Conservation (phyloP, 2,113 vertebrate species). For the Pseudorectes ferrugineus region DNA sequence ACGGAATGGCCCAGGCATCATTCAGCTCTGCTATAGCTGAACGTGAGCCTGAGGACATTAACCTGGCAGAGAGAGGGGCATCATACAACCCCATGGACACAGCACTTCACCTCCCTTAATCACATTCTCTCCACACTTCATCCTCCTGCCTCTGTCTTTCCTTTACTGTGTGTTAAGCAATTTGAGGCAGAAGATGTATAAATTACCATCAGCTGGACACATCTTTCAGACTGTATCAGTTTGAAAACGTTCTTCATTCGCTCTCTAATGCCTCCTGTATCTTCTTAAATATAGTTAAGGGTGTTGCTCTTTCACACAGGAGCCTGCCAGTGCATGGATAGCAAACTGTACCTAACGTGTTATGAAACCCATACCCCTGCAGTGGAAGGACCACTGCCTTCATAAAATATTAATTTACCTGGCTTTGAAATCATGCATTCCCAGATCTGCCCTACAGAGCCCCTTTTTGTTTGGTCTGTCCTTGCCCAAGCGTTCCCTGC, state of each 20-base stretch:
- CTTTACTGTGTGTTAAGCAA: neutral
- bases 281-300: neutral
- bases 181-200: neutral
- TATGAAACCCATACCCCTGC: neutral
- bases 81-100: neutral
- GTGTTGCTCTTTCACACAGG: neutral
- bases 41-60: neutral
- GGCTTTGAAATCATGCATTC: neutral
- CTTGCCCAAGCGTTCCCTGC: neutral
- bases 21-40: neutral
- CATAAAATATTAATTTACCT: neutral
- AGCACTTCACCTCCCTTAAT: neutral
- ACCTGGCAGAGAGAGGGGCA: neutral
- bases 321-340: neutral
- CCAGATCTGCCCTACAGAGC: neutral
- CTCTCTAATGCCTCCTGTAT: neutral
- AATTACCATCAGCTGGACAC: neutral
- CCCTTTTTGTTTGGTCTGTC: accelerated
- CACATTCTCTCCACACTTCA: neutral
- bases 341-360: neutral
- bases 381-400: neutral
- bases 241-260: neutral
- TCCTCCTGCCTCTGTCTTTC: neutral
- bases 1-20: accelerated
- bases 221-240: neutral